Evolutionary conservation across 2,797 vertebrate species (phyloP).

Genomic region (Cirrhinus molitorella): DNA sequence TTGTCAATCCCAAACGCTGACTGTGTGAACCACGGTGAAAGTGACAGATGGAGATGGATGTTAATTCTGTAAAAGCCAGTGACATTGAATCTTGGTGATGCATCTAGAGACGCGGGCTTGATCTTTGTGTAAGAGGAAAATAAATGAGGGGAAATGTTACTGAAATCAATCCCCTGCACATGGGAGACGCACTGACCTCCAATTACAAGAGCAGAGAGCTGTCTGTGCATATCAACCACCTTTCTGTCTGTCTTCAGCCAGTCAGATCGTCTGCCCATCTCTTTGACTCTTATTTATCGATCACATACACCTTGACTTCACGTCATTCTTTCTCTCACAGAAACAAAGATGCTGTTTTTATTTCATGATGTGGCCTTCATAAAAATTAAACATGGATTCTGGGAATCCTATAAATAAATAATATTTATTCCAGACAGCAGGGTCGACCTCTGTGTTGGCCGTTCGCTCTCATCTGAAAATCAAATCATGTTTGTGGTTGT

Average conservation of each 20-base stretch:
- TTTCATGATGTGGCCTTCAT: background rate
- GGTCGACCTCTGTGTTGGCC: background rate
- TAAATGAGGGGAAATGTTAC: conserved; percentile 44
- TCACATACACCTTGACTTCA: background rate
- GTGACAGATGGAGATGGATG: background rate
- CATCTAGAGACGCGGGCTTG: conserved; percentile 6
- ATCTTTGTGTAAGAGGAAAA: conserved; percentile 35
- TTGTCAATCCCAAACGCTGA: background rate
- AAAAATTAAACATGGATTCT: conserved; percentile 3
- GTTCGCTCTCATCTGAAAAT: conserved; percentile 13
- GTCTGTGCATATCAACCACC: conserved; percentile 35
- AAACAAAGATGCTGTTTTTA: background rate
- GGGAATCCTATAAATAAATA: conserved; percentile 15
- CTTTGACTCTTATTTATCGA: background rate
- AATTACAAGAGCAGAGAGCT: conserved; percentile 42
- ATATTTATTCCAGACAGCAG: background rate
- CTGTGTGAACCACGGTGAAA: background rate
- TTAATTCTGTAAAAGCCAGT: conserved; percentile 17
- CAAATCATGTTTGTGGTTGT: conserved; percentile 21
- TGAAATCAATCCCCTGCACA: conserved; percentile 50
- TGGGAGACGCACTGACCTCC: conserved; percentile 29
- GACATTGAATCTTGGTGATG: conserved; percentile 10
- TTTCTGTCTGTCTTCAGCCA: conserved; percentile 5
- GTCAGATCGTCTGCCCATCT: background rate
- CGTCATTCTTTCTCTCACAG: background rate